Evolutionary conservation across 2,888 invertebrate genomes (phyloP).

Genomic region (Chloroclysta siterata): DNA sequence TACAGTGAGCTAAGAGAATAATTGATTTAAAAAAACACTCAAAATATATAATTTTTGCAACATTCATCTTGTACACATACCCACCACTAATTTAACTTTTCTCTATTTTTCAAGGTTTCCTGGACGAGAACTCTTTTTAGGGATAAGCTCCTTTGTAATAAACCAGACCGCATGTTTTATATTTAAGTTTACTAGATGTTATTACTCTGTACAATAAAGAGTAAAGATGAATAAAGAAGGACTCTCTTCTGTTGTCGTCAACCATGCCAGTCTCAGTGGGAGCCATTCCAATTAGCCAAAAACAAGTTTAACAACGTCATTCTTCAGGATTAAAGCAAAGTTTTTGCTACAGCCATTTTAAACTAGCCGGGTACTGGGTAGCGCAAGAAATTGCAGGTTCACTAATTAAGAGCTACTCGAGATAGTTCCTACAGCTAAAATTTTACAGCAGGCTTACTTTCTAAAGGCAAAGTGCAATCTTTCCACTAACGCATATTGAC

Average conservation of each 20-base stretch:
- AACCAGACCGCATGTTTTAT: no score
- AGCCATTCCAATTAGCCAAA: slow-evolving; percentile 19
- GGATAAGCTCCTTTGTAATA: no score
- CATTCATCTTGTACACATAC: no score
- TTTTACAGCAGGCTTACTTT: slow-evolving; percentile 9
- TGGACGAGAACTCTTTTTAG: no score
- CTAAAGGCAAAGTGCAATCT: neutral
- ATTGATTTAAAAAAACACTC: no score
- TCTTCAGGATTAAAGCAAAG: slow-evolving; percentile 27
- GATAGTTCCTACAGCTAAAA: slow-evolving; percentile 21
- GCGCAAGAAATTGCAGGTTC: slow-evolving; percentile 40
- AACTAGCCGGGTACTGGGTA: slow-evolving; percentile 17
- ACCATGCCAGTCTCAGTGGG: slow-evolving; percentile 2
- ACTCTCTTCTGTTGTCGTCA: neutral
- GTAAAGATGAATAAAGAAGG: neutral
- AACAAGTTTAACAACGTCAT: slow-evolving; percentile 22
- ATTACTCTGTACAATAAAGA: no score
- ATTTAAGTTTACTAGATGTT: no score
- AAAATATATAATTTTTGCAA: no score
- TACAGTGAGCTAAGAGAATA: no score
- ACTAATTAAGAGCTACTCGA: slow-evolving; percentile 42
- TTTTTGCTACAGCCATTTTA: slow-evolving; percentile 22
- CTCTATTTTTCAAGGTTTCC: no score
- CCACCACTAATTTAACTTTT: no score
- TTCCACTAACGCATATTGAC: no score